Conservation (phyloP, 2,797 vertebrate species). For the Trachops cirrhosus region DNA sequence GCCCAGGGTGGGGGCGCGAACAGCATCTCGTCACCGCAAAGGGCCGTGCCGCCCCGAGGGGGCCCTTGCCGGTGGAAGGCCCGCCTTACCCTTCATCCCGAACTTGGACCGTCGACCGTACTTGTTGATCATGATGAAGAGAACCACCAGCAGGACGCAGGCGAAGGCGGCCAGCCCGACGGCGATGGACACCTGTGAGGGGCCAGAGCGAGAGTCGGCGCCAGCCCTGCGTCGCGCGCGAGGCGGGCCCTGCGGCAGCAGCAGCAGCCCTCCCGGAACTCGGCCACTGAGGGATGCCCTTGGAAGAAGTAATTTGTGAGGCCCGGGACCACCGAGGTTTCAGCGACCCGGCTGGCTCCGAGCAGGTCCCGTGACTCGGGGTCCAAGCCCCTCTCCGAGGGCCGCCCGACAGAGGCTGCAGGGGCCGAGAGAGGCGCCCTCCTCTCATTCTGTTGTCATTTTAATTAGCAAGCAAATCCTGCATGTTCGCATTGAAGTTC, state of each 20-base stretch:
- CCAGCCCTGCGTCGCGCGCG: rapidly evolving
- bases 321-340: not conserved
- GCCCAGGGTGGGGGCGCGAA: not conserved
- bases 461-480: not conserved
- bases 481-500: not conserved
- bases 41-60: rapidly evolving
- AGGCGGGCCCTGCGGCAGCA: not conserved
- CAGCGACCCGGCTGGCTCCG: not conserved
- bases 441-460: not conserved
- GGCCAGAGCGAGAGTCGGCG: conserved; percentile 38
- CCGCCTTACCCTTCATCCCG: conserved; percentile 96
- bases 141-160: conserved; percentile 94
- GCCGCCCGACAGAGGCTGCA: not conserved
- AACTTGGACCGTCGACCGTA: conserved; percentile 97
- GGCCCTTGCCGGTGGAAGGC: not conserved
- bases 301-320: not conserved
- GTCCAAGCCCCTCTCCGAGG: not conserved
- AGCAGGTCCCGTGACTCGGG: not conserved
- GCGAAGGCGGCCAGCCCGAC: conserved; percentile 96
- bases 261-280: not conserved
- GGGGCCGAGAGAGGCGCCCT: not conserved
- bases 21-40: not conserved
- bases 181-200: conserved; percentile 93
- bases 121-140: conserved; percentile 99
- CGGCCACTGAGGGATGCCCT: not conserved